Evolutionary conservation across 2,888 invertebrate species (phyloP), one percentile per base, ranked within the genome.

Genomic region (Ormyrus thymus): DNA sequence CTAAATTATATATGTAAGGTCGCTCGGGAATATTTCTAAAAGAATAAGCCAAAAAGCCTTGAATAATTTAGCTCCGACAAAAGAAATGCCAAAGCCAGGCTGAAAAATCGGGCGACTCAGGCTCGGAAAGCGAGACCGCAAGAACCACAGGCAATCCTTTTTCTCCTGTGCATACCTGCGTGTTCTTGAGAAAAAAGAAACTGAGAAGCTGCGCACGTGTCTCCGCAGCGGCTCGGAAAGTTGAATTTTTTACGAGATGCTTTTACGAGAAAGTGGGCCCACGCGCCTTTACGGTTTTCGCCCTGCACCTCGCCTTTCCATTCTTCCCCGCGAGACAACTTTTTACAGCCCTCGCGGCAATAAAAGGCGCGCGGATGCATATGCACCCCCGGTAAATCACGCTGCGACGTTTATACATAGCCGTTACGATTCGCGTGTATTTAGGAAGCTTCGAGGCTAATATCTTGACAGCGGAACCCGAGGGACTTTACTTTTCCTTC

Each of bases 381-480:
- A 70, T 68, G 74, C 64, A 56, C 53, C 29, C 29, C 43, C 64
- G 58, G 62, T 78, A 74, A 78, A 78, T 78, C 69, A 73, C 48
- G 56, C 62, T 73, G 48, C 46, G 61, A 55, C 78, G 46, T 74
- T 70, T 64, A 59, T 74, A 51, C 46, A 15, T 48, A 48, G 58
- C 65, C 74, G 74, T 74, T 78, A 62, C 69, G 56, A 64, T 69
- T 56, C 55, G 29, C 58, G 29, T 56, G 50, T 62, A 73, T 73
- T 78, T 68, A 62, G 45, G 43, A 29, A 29, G 56, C 4, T 65
- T 53, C 13, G 50, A 61, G 10, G 59, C 5, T n/a, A 29, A 29
- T 29, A 1, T 29, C 29, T 29, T 1, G 29, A 29, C 29, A 29
- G 29, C 29, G 1, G 1, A 29, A 29, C 29, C 1, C 29, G 29